phyloP scores from a whole-genome alignment of 2,888 invertebrate species.

The Villa cingulata region DNA sequence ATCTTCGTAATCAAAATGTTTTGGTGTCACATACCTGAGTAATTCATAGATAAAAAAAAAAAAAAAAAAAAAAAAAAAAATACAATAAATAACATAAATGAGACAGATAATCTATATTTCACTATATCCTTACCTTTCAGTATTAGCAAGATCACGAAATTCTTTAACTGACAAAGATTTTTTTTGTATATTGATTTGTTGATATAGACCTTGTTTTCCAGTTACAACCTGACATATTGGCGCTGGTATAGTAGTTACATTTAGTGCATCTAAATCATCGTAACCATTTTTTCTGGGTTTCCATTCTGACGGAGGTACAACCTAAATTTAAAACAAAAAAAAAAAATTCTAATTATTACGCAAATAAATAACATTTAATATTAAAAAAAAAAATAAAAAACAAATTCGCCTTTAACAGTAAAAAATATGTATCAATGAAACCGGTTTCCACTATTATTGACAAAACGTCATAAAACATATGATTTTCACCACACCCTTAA shows the following conservation, averaged over 20 bases:
- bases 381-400: no score
- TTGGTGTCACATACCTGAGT: slow-evolving; percentile 53
- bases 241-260: slow-evolving; percentile 71
- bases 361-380: no score
- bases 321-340: slow-evolving; percentile 33
- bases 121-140: slow-evolving; percentile 52
- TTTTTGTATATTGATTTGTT: slow-evolving; percentile 93
- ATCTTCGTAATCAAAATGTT: slow-evolving; percentile 75
- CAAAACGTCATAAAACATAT: no score
- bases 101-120: no score
- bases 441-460: no score
- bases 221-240: slow-evolving; percentile 92
- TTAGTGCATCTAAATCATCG: slow-evolving; percentile 60
- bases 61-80: not conserved
- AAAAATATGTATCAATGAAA: no score
- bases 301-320: slow-evolving; percentile 96
- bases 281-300: slow-evolving; percentile 76
- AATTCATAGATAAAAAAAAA: no score
- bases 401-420: no score
- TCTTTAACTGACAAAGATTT: slow-evolving; percentile 82
- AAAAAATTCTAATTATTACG: not conserved
- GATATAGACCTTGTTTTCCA: slow-evolving; percentile 90
- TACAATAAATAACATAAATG: no score
- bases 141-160: slow-evolving; percentile 73
- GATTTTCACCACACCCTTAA: no score